Evolutionary conservation across 2,113 vertebrate genomes (phyloP).

Genomic region (Pterophyllum scalare): DNA sequence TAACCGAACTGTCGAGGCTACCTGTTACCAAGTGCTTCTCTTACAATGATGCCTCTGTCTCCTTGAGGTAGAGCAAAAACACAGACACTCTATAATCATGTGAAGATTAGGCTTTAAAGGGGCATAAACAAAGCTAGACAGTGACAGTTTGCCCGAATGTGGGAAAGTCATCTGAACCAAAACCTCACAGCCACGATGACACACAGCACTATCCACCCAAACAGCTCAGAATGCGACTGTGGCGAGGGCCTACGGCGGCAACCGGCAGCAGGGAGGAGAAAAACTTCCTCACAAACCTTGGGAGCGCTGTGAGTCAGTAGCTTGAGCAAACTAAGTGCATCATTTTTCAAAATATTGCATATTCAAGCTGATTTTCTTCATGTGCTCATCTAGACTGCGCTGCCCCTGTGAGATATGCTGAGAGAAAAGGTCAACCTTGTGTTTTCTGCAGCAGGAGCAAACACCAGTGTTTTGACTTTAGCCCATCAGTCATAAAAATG

Average conservation of each 20-base stretch:
- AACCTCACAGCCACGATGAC: constrained; percentile 34
- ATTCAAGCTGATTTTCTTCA: not conserved
- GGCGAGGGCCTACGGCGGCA: too few relatives aligned
- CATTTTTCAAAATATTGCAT: not conserved
- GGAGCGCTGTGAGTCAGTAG: not conserved
- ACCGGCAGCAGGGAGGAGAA: not conserved
- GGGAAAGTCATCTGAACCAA: constrained; percentile 62
- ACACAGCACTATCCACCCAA: constrained; percentile 10
- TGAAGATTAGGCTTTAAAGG: constrained; percentile 59
- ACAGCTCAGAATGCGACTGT: not conserved
- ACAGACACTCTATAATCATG: constrained; percentile 74
- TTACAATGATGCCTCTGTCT: constrained; percentile 53
- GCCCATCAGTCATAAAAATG: not conserved
- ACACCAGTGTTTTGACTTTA: not conserved
- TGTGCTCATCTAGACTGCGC: not conserved
- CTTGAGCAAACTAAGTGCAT: not conserved
- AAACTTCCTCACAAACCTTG: not conserved
- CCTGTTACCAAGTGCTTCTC: constrained; percentile 15
- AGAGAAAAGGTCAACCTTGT: rapidly evolving
- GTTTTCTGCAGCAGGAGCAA: not conserved
- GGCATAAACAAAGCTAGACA: constrained; percentile 68
- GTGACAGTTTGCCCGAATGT: constrained; percentile 55
- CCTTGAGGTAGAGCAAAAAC: constrained; percentile 61
- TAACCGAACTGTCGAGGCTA: constrained; percentile 10
- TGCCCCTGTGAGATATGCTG: not conserved